Base-by-base conservation (phyloP, 2,113 vertebrate species). In the Vidua chalybeata region DNA sequence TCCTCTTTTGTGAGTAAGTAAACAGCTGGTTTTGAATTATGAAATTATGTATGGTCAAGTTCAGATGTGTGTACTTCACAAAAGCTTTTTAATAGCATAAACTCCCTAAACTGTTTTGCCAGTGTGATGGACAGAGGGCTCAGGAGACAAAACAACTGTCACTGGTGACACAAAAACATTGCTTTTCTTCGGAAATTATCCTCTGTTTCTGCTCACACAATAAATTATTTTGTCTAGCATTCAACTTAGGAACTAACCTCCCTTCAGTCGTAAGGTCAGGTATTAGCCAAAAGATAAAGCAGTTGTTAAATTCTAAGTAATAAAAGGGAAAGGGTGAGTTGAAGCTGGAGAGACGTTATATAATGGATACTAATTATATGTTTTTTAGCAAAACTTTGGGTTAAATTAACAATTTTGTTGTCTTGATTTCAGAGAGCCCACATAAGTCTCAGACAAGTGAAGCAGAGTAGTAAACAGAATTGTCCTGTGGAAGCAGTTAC, bases 291-390 rank as follows among this genome's bases (percentile, higher is more conserved):
- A 88, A 74, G 56, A 71, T 52, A 77, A 58, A 84, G 26, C 56
- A 90, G 37, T n/a, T 93, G 21, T 83, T 83, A 92, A 93, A 37
- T 87, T 79, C 49, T 75, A 79, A 93, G 49, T 79, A 93, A 61
- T 85, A 56, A 80, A 80, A 43, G 30, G 20, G 28, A 88, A 88
- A 79, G n/a, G 23, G 31, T 77, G 74, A 94, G 84, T 8, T 46
- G 37, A 69, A 83, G 24, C 39, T 54, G 6, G 41, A 54, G 37
- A 84, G 22, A 13, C 10, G 17, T 76, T 64, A 5, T 21, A 10
- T 39, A 58, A 35, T 59, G 10, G 15, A 23, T 61, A 43, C 15
- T 59, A 61, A 58, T 88, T 61, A 15, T 1, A 9, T n/a, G 13
- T 5, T 75, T 67, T 87, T 74, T 66, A n/a, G 19, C 24, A 82